Conservation (phyloP, 2,797 vertebrate genomes). For the Molossus molossus region DNA sequence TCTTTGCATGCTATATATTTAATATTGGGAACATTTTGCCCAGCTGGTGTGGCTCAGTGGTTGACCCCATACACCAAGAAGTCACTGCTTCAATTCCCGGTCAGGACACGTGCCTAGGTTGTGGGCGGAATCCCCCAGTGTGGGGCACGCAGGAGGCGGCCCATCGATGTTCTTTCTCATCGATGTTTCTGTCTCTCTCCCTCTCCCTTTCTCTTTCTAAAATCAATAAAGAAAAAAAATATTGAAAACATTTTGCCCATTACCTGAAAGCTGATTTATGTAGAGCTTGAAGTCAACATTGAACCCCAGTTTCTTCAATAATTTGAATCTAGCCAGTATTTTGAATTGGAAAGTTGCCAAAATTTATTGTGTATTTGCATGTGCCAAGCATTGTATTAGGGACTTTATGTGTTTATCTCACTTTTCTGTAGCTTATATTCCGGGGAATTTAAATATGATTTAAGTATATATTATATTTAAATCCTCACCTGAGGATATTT, state of each 20-base stretch:
- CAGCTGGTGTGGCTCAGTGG: no score
- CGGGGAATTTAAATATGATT: background rate
- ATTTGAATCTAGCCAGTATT: slow-evolving; percentile 49
- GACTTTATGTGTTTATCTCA: slow-evolving; percentile 25
- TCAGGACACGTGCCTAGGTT: no score
- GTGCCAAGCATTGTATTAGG: background rate
- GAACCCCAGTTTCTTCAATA: slow-evolving; percentile 8
- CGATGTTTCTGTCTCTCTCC: no score
- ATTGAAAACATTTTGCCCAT: background rate
- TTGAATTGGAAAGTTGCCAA: slow-evolving; percentile 37
- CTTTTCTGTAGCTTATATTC: slow-evolving; percentile 32
- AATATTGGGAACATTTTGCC: background rate
- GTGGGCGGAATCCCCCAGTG: no score
- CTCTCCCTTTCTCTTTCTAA: no score
- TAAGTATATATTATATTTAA: no score
- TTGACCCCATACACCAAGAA: no score
- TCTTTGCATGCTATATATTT: background rate
- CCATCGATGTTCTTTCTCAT: no score
- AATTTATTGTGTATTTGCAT: background rate
- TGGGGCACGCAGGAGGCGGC: no score
- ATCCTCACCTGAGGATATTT: no score
- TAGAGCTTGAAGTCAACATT: slow-evolving; percentile 46
- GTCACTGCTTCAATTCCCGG: no score
- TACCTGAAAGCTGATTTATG: background rate
- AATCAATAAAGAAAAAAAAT: background rate